Evolutionary conservation across 2,113 vertebrate species (phyloP), one percentile per base, ranked within the genome.

Genomic region (Merops nubicus): DNA sequence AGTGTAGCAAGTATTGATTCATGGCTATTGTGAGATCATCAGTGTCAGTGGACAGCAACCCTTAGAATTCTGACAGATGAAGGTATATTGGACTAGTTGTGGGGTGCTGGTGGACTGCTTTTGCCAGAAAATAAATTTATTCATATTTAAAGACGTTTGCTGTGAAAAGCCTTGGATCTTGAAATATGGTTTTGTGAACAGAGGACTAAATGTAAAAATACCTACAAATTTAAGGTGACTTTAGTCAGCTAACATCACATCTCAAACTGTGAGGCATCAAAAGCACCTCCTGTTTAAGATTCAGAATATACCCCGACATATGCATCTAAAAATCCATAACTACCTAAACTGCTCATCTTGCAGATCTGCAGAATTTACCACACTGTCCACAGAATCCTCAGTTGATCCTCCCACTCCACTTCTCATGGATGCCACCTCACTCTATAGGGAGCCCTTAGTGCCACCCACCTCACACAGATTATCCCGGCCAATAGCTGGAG

Each of bases 351-450:
- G 17, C 20, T 36, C 28, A 18, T 69, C 84, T 70, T 65, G 12
- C 23, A 62, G 31, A 31, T 43, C 62, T 76, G 8, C 53, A 73
- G 36, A 16, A 64, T 4, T 51, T 64, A 29, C 3, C 23, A 10
- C 5, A 23, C 19, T 68, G 14, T 38, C 47, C 25, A 38, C 54
- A 45, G 59, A 84, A 70, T 45, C 54, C 40, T 69, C 54, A 45
- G 1, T 0, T 43, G 47, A 45, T n/a, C n/a, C 13, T 3, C 2
- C 31, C 48, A 11, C 33, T 69, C 48, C 31, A 4, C 4, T 77
- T 76, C 72, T 85, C 51, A 23, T 34, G 34, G 8, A 45, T 77
- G 45, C 8, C 33, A 68, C 33, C 23, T 20, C 60, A 38, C 29
- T 60, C 26, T 78, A 51, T 1, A 22, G 25, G 21, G 36, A 88